phyloP scores from a whole-genome alignment of 2,797 vertebrate species.

The Phataginus tetradactyla region DNA sequence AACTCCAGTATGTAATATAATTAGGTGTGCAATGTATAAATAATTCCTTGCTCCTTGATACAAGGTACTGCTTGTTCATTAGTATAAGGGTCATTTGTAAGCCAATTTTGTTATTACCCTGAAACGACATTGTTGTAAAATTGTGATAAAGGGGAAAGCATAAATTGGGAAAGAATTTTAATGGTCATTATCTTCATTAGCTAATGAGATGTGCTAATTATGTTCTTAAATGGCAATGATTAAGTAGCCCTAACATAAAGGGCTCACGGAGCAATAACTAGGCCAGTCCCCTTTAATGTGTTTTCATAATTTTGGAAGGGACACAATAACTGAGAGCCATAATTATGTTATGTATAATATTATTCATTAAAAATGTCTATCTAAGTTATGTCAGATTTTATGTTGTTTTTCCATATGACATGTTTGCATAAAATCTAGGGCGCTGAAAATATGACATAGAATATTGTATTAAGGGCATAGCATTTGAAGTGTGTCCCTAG shows the following conservation, averaged over 20 bases:
- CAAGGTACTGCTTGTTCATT: background rate
- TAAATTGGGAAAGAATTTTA: slow-evolving; percentile 72
- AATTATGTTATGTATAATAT: background rate
- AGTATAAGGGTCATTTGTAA: slow-evolving; percentile 19
- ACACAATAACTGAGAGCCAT: background rate
- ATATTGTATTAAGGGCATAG: background rate
- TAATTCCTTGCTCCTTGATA: background rate
- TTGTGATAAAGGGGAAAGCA: slow-evolving; percentile 56
- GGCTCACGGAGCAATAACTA: slow-evolving; percentile 12
- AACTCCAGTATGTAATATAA: background rate
- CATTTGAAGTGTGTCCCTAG: background rate
- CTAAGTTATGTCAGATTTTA: background rate
- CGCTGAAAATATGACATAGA: background rate
- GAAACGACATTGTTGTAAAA: slow-evolving; percentile 47
- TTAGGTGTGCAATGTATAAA: background rate
- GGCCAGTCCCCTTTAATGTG: background rate
- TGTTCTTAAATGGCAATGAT: slow-evolving; percentile 73
- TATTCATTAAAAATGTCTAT: slow-evolving; percentile 45
- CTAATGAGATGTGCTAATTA: slow-evolving; percentile 77
- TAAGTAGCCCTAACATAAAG: slow-evolving; percentile 48
- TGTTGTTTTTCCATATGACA: background rate
- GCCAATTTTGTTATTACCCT: slow-evolving; percentile 52
- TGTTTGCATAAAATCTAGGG: background rate
- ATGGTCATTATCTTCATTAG: slow-evolving; percentile 75
- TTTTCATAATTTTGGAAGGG: background rate